These are phyloP conservation scores for Athalia rosae DNA, from an alignment of 2,888 invertebrate genomes.

Conservation along the genomic window DNA sequence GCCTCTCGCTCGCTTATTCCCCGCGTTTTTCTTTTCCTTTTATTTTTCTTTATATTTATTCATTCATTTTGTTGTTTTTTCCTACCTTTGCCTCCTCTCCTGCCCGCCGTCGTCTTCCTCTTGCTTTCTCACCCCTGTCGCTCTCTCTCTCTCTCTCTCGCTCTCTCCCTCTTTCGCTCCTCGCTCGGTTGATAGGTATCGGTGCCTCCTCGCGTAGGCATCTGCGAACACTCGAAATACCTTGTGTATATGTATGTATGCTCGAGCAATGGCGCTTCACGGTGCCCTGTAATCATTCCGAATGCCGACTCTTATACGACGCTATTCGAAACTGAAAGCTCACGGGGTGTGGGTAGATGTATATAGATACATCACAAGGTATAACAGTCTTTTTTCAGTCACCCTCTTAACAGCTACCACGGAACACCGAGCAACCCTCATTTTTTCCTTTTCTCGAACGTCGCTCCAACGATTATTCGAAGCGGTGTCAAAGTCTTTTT, in stretches of 20 bases:
- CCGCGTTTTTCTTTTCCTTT: conserved; percentile 43
- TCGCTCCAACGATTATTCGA: no score
- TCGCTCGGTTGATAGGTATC: conserved; percentile 55
- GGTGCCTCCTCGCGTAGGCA: conserved; percentile 46
- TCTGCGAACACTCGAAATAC: conserved; percentile 41
- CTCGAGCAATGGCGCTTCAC: conserved; percentile 39
- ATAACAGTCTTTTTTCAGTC: no score
- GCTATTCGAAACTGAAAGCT: background rate
- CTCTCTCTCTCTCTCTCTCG: conserved; percentile 34
- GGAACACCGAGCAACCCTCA: no score
- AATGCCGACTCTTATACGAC: conserved; percentile 30
- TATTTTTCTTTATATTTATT: conserved; percentile 19
- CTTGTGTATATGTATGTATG: conserved; percentile 33
- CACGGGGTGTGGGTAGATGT: no score
- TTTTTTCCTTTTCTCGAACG: no score
- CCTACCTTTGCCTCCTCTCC: conserved; percentile 28
- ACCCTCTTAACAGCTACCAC: no score
- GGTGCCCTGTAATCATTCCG: conserved; percentile 39
- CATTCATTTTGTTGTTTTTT: conserved; percentile 1
- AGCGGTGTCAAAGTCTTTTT: no score
- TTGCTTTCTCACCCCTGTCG: conserved; percentile 18
- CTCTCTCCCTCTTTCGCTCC: conserved; percentile 49
- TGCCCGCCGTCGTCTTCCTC: no score
- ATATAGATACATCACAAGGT: no score
- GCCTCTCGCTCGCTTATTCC: conserved; percentile 32